Evolutionary conservation across 2,113 vertebrate genomes (phyloP).

Genomic region (Gobius niger): DNA sequence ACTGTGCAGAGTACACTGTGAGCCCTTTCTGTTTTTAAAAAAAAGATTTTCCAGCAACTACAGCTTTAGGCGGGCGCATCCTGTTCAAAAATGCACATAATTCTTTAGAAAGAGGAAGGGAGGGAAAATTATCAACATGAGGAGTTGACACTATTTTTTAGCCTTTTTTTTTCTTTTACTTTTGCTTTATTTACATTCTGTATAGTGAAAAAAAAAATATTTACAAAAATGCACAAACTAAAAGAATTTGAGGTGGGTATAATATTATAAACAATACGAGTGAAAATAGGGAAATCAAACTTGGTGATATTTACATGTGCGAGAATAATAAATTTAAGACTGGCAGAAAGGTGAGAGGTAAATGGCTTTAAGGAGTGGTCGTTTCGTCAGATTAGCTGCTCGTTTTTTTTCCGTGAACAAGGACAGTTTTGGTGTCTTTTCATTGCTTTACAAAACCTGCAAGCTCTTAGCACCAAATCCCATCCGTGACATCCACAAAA

Average conservation of each 20-base stretch:
- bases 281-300: slow-evolving; percentile 60
- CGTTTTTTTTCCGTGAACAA: slow-evolving; percentile 11
- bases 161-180: slow-evolving; percentile 6
- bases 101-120: slow-evolving; percentile 38
- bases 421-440: slow-evolving; percentile 28
- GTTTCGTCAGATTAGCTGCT: slow-evolving; percentile 13
- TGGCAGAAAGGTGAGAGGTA: slow-evolving; percentile 1
- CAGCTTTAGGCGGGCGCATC: not conserved
- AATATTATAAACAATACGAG: slow-evolving; percentile 54
- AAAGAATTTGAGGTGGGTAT: slow-evolving; percentile 37
- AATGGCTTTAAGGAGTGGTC: slow-evolving; percentile 32
- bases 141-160: slow-evolving; percentile 36
- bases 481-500: slow-evolving; percentile 14
- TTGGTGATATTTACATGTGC: slow-evolving; percentile 72
- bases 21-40: slow-evolving; percentile 37
- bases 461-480: slow-evolving; percentile 46
- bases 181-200: slow-evolving; percentile 69
- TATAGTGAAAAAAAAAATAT: slow-evolving; percentile 61
- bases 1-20: slow-evolving; percentile 30
- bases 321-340: slow-evolving; percentile 14
- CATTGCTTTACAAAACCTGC: slow-evolving; percentile 51
- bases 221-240: slow-evolving; percentile 67
- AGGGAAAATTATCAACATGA: slow-evolving; percentile 49
- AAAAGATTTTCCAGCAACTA: not conserved
- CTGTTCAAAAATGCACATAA: slow-evolving; percentile 7